These are phyloP conservation scores for Acanthiza pusilla DNA, from an alignment of 2,797 vertebrate genomes.

Conservation along the genomic window DNA sequence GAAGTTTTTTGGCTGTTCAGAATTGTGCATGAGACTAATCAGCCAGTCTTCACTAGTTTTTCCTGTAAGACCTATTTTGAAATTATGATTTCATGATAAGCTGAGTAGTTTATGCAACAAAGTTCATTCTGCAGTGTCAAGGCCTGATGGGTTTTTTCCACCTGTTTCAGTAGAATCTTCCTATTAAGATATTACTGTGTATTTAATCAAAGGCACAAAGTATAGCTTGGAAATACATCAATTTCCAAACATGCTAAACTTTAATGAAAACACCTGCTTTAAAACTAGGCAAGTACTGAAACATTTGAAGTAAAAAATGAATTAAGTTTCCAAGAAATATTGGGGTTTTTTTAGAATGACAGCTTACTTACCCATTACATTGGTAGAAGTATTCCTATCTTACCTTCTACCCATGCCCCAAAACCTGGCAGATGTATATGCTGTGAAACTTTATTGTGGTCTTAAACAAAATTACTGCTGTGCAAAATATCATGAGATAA, in stretches of 20 bases:
- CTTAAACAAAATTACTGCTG: background rate
- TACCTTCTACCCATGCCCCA: background rate
- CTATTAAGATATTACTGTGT: background rate
- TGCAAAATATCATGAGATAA: background rate
- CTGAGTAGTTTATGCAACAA: background rate
- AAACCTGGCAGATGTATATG: background rate
- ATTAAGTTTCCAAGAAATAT: background rate
- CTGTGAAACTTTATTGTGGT: background rate
- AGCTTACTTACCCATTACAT: background rate
- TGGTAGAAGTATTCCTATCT: background rate
- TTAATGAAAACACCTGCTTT: background rate
- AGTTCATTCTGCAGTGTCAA: background rate
- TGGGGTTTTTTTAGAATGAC: background rate
- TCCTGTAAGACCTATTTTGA: background rate
- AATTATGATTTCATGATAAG: background rate
- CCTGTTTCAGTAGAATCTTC: background rate
- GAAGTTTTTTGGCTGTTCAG: background rate
- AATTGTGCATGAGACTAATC: background rate
- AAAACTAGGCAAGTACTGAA: background rate
- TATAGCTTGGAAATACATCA: background rate
- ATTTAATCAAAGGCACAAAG: background rate
- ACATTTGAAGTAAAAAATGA: background rate
- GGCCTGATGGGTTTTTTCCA: background rate
- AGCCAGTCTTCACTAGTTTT: background rate
- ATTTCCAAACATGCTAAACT: background rate